Percentiles rank a stretch among this genome's conserved stretches.
These are phyloP conservation scores for Mimas tiliae DNA, from an alignment of 2,888 invertebrate genomes.

Conservation along the genomic window DNA sequence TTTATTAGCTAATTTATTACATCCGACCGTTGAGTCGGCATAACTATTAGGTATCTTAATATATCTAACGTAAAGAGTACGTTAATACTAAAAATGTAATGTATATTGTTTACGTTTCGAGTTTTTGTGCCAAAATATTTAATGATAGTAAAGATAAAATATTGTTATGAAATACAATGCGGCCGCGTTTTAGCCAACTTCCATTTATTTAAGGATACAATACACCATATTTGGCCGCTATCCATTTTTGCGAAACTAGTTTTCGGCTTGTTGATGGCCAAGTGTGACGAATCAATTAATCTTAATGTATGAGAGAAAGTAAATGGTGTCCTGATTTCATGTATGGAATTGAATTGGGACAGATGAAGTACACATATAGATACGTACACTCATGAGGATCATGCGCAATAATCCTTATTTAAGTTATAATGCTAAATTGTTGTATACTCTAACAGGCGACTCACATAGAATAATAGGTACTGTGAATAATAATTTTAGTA, in stretches of 20 bases:
- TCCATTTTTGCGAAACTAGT: conserved; percentile 45
- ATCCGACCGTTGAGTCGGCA: not conserved
- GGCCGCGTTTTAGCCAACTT: conserved; percentile 40
- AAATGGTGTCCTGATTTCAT: not conserved
- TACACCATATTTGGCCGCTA: conserved; percentile 53
- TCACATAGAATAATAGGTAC: no score
- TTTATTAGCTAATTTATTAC: not conserved
- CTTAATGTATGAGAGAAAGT: not conserved
- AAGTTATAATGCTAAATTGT: no score
- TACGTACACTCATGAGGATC: no score
- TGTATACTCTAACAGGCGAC: no score
- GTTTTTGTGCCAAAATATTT: conserved; percentile 43
- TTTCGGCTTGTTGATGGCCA: conserved; percentile 20
- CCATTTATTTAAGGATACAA: conserved; percentile 42
- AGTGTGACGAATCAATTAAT: conserved; percentile 13
- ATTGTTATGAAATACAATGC: conserved; percentile 30
- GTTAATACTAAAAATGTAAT: not conserved
- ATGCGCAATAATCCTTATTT: no score
- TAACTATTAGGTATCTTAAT: not conserved
- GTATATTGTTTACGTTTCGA: conserved; percentile 19
- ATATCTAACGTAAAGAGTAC: conserved; percentile 15
- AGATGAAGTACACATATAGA: no score
- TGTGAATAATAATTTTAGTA: no score
- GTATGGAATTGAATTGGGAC: no score
- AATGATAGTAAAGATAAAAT: conserved; percentile 36